These are phyloP conservation scores for Zhengitettix transpicula DNA, from an alignment of 2,888 invertebrate species.

Conservation along the genomic window DNA sequence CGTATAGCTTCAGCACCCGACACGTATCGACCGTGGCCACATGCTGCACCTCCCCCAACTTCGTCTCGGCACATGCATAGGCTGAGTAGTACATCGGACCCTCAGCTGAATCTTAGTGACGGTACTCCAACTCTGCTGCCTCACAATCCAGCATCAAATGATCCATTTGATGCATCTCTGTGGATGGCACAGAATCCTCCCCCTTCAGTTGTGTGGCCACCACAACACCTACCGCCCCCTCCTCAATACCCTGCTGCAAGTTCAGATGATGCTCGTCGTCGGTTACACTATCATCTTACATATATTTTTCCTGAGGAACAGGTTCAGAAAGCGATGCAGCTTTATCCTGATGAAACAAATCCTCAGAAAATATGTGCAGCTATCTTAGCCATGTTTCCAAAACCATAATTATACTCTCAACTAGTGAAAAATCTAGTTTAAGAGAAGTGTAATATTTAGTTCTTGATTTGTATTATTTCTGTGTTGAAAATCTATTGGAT, in stretches of 20 bases:
- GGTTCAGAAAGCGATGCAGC: slow-evolving; percentile 74
- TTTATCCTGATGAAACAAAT: slow-evolving; percentile 77
- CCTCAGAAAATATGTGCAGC: slow-evolving; percentile 79
- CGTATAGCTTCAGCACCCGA: slow-evolving; percentile 60
- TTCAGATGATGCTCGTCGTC: slow-evolving; percentile 49
- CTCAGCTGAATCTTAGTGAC: slow-evolving; percentile 36
- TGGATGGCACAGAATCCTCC: slow-evolving; percentile 15
- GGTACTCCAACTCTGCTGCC: slow-evolving; percentile 9
- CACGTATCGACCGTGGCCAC: slow-evolving; percentile 31
- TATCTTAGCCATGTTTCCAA: slow-evolving; percentile 56
- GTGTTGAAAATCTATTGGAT: too few species aligned
- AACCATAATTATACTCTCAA: neutral
- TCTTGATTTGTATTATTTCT: too few species aligned
- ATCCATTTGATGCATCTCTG: slow-evolving; percentile 11
- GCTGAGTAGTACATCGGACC: slow-evolving; percentile 39
- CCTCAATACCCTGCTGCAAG: slow-evolving; percentile 22
- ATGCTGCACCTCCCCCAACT: slow-evolving; percentile 16
- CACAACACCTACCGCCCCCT: slow-evolving; percentile 18
- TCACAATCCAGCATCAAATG: neutral
- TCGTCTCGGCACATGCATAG: slow-evolving; percentile 28
- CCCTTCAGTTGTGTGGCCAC: slow-evolving; percentile 21
- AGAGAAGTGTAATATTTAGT: neutral
- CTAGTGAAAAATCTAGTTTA: neutral
- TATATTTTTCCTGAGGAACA: slow-evolving; percentile 82
- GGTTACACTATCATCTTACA: slow-evolving; percentile 75